These are phyloP conservation scores for Augiades crinisus DNA, from an alignment of 2,888 invertebrate genomes.

Conservation along the genomic window DNA sequence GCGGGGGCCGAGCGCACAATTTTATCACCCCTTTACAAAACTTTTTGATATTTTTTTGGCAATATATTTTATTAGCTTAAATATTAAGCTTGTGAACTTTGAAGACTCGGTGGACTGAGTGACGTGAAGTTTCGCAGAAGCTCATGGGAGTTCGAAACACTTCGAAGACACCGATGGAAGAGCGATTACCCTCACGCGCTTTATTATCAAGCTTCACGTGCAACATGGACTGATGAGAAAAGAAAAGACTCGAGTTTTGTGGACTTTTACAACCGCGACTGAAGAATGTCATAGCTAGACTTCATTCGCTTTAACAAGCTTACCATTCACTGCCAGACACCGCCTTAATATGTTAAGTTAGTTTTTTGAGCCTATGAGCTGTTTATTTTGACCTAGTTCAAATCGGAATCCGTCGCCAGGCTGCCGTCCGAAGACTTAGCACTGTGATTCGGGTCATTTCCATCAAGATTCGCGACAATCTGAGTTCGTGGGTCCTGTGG, in stretches of 20 bases:
- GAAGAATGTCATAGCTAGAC: slow-evolving; percentile 53
- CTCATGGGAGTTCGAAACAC: slow-evolving; percentile 36
- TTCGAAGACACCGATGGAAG: background rate
- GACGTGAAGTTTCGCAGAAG: slow-evolving; percentile 39
- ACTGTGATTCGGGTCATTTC: slow-evolving; percentile 38
- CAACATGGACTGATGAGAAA: slow-evolving; percentile 9
- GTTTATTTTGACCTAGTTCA: slow-evolving; percentile 24
- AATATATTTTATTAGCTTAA: slow-evolving; percentile 20
- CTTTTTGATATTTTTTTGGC: slow-evolving; percentile 24
- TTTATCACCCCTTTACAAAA: slow-evolving; percentile 19
- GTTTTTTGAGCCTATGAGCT: slow-evolving; percentile 31
- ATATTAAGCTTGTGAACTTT: slow-evolving; percentile 17
- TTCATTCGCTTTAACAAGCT: slow-evolving; percentile 53
- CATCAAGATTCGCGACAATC: slow-evolving; percentile 74
- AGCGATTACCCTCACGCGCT: slow-evolving; percentile 19
- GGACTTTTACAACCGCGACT: slow-evolving; percentile 39
- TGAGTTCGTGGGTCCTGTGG: slow-evolving; percentile 78
- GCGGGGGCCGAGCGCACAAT: slow-evolving; percentile 25
- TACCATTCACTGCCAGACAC: slow-evolving; percentile 53
- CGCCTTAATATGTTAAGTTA: slow-evolving; percentile 55
- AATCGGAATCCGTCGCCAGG: slow-evolving; percentile 37
- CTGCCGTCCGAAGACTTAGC: slow-evolving; percentile 41
- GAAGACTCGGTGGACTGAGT: slow-evolving; percentile 25
- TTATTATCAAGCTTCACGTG: slow-evolving; percentile 23
- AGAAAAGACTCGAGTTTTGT: slow-evolving; percentile 10